A percentile compares a stretch with the other conserved stretches of the same genome.
phyloP scores from a whole-genome alignment of 2,888 invertebrate genomes.

The Lacanobia wlatinum region DNA sequence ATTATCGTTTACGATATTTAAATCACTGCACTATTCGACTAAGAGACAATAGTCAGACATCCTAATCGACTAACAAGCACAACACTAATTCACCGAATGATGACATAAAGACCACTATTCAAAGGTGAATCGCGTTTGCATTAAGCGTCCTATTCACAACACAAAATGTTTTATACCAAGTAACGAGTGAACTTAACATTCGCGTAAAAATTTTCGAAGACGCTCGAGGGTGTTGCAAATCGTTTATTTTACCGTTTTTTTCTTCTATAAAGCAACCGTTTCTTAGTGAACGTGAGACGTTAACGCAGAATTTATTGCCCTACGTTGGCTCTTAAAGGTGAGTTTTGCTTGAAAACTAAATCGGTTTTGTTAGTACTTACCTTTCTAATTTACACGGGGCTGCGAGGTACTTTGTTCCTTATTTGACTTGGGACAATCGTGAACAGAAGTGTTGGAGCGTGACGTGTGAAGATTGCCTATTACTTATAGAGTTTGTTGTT shows the following conservation, averaged over 20 bases:
- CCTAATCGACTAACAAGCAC: constrained; percentile 33
- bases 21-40: constrained; percentile 5
- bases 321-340: constrained; percentile 66
- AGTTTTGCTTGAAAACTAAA: constrained; percentile 66
- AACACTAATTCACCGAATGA: constrained; percentile 50
- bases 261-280: constrained; percentile 67
- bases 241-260: constrained; percentile 70
- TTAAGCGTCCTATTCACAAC: constrained; percentile 82
- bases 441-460: constrained; percentile 54
- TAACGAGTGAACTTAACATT: constrained; percentile 74
- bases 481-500: constrained; percentile 42
- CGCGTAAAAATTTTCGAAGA: constrained; percentile 79
- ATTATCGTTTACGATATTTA: too few species aligned
- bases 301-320: constrained; percentile 67
- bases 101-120: constrained; percentile 58
- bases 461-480: constrained; percentile 60
- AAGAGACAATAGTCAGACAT: neutral
- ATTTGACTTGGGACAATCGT: constrained; percentile 63
- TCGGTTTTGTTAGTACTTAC: constrained; percentile 66
- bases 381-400: constrained; percentile 65
- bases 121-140: constrained; percentile 80
- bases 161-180: constrained; percentile 77
- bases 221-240: constrained; percentile 75
- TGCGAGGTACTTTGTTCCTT: constrained; percentile 64
- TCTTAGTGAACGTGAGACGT: constrained; percentile 67